Evolutionary conservation across 2,113 vertebrate genomes (phyloP).

Genomic region (Ranitomeya variabilis): DNA sequence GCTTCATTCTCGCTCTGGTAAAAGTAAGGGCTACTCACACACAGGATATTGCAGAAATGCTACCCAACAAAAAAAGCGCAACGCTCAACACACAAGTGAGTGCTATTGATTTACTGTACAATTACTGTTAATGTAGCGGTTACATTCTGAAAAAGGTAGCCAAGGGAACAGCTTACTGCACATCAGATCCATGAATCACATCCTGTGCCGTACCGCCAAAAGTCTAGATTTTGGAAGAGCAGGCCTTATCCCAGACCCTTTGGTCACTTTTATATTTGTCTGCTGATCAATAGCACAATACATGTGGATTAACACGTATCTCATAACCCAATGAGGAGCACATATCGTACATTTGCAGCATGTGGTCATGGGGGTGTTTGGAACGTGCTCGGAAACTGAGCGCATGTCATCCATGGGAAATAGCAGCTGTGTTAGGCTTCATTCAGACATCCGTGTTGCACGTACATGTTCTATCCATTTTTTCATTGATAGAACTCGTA

Average conservation of each 20-base stretch:
- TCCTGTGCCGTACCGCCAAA: neutral
- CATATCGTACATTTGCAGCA: no score
- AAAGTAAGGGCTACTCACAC: neutral
- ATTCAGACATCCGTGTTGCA: no score
- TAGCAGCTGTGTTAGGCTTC: no score
- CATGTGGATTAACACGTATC: neutral
- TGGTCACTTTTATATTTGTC: neutral
- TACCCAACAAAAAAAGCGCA: neutral
- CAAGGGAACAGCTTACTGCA: neutral
- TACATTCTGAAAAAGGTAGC: neutral
- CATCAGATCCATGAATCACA: neutral
- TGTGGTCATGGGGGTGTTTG: no score
- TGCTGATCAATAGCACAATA: neutral
- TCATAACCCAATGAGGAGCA: no score
- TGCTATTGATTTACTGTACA: constrained; percentile 16
- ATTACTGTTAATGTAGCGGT: neutral
- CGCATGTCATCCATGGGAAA: no score
- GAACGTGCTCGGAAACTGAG: no score
- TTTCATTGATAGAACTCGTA: no score
- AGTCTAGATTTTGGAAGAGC: neutral
- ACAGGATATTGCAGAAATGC: neutral
- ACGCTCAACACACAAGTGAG: neutral
- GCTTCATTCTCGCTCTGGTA: neutral
- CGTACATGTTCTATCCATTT: no score
- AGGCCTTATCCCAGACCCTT: neutral